A percentile compares a stretch with the other conserved stretches of the same genome.
These are phyloP conservation scores for Eurois occulta DNA, from an alignment of 2,888 invertebrate species.

Conservation along the genomic window DNA sequence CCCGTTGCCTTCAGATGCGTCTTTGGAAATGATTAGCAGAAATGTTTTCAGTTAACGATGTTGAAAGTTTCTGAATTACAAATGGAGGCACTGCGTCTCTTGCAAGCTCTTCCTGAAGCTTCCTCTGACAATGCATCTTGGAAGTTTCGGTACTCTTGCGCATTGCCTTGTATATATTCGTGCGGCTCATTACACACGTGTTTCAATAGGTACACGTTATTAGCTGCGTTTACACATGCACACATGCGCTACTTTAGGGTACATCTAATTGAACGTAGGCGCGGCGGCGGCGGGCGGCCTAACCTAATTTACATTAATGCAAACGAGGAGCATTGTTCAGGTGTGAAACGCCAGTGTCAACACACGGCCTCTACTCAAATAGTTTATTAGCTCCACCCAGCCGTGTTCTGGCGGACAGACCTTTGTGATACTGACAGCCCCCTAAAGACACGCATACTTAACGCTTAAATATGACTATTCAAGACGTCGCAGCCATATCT, in stretches of 20 bases:
- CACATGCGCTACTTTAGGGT: slow-evolving; percentile 87
- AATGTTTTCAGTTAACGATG: background rate
- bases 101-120: background rate
- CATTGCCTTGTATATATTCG: slow-evolving; percentile 30
- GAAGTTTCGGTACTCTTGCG: slow-evolving; percentile 8
- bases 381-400: slow-evolving; percentile 90
- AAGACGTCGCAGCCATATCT: slow-evolving; percentile 76
- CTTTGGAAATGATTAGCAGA: background rate
- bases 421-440: slow-evolving; percentile 88
- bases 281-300: slow-evolving; percentile 83
- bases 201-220: slow-evolving; percentile 69
- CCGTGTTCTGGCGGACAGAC: slow-evolving; percentile 86
- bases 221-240: slow-evolving; percentile 83
- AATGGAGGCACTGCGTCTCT: background rate
- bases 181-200: slow-evolving; percentile 63
- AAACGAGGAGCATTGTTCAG: slow-evolving; percentile 91
- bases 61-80: background rate
- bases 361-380: slow-evolving; percentile 89
- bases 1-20: background rate
- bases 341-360: slow-evolving; percentile 91
- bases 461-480: slow-evolving; percentile 86
- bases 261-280: slow-evolving; percentile 90
- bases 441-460: slow-evolving; percentile 87
- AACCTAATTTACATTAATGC: slow-evolving; percentile 91
- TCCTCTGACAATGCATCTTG: slow-evolving; percentile 1